phyloP scores from a whole-genome alignment of 2,888 invertebrate genomes.

The Stenolophus ochropezus region DNA sequence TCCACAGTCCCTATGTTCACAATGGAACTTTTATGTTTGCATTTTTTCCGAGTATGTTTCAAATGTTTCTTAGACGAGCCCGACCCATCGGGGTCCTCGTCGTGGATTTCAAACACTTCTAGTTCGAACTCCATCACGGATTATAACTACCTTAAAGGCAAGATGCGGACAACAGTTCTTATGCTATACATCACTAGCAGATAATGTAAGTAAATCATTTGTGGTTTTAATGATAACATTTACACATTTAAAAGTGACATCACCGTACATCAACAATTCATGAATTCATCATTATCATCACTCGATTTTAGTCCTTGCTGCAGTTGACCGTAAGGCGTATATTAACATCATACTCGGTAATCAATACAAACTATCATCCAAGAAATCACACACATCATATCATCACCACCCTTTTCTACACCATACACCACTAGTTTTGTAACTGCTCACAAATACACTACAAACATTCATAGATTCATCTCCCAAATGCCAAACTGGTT shows the following conservation, averaged over 20 bases:
- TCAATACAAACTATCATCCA: slow-evolving; percentile 59
- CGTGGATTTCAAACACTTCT: slow-evolving; percentile 74
- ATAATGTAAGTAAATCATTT: slow-evolving; percentile 50
- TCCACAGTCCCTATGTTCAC: slow-evolving; percentile 65
- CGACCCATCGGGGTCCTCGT: slow-evolving; percentile 68
- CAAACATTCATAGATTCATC: slow-evolving; percentile 17
- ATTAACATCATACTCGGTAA: slow-evolving; percentile 56
- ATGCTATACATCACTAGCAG: slow-evolving; percentile 38
- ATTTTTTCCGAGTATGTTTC: slow-evolving; percentile 72
- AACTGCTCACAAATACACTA: neutral
- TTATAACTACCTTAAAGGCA: slow-evolving; percentile 51
- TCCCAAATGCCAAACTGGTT: slow-evolving; percentile 22
- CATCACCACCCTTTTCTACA: neutral
- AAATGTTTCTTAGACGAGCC: slow-evolving; percentile 68
- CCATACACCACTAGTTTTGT: neutral
- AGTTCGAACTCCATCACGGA: slow-evolving; percentile 73
- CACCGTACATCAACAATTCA: slow-evolving; percentile 57
- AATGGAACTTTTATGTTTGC: slow-evolving; percentile 69
- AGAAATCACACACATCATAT: slow-evolving; percentile 41
- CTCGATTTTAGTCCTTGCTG: slow-evolving; percentile 49
- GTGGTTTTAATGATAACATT: slow-evolving; percentile 42
- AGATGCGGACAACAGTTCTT: slow-evolving; percentile 51
- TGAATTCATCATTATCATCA: slow-evolving; percentile 54
- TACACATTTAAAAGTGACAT: slow-evolving; percentile 59
- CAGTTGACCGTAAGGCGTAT: slow-evolving; percentile 37